Base-by-base conservation (phyloP, 2,113 vertebrate genomes). In the Ailuropoda melanoleuca region DNA sequence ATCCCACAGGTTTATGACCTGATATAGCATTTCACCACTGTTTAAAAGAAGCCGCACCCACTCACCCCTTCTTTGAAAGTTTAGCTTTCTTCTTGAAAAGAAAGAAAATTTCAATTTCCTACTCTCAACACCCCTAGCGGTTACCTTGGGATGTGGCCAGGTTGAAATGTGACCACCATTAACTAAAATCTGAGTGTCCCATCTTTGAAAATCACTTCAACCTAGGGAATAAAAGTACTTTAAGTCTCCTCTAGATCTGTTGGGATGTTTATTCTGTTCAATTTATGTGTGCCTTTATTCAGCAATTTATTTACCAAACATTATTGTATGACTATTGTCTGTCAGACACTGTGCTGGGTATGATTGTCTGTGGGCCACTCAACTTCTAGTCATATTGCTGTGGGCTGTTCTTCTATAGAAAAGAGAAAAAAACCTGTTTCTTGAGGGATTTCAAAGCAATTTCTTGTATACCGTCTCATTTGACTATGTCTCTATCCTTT, bases 1-100 rank as follows among this genome's bases (percentile, higher is more conserved):
- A 83, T 81, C 97, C 97, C 96, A 88, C 48, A 93, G 55, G 85
- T 97, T 98, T 98, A 97, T 97, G 93, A 95, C 66, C 97, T 96
- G 93, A 92, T 88, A 26, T 58, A 96, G 85, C 82, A 94, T 92
- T 98, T 97, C 64, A 60, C 93, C 43, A n/a, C 70, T 1, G 3
- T 94, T 97, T 96, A 90, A 96, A 90, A 89, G 90, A 94, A 97
- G 88, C 23, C 14, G 15, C 39, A 85, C 56, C 68, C 78, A 56
- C 37, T 93, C 70, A 96, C 85, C 50, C 78, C 29, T 86, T 77
- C 94, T 97, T 94, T 85, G 88, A 93, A 86, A 53, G 53, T 68
- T 97, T 83, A 68, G 17, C 75, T 83, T 97, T 43, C 12, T 85
- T 39, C 21, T 94, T 87, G 60, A 64, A 70, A 60, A 86, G 89